These are phyloP conservation scores for Sycophila sp. DNA, from an alignment of 1,140 invertebrate genomes.

Conservation along the genomic window DNA sequence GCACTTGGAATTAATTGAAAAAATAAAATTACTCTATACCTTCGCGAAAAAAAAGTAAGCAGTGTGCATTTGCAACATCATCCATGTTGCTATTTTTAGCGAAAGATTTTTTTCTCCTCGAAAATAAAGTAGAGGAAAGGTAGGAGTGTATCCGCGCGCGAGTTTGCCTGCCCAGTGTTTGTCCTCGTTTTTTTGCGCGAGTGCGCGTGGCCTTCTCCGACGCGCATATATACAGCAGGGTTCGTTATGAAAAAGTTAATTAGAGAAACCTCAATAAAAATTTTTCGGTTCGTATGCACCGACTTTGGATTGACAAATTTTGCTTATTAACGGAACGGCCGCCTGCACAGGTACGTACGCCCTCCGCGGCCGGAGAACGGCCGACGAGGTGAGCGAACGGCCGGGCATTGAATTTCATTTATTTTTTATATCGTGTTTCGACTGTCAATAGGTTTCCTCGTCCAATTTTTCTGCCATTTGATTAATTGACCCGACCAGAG, in stretches of 20 bases:
- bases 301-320: conserved; percentile 47
- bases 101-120: too few relatives aligned
- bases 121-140: too few relatives aligned
- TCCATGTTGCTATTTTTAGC: too few relatives aligned
- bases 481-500: conserved; percentile 48
- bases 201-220: too few relatives aligned
- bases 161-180: neutral
- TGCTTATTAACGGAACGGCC: conserved; percentile 52
- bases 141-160: too few relatives aligned
- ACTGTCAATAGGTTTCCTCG: conserved; percentile 58
- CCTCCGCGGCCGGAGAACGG: too few relatives aligned
- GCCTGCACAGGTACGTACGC: conserved; percentile 8
- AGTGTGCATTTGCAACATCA: too few relatives aligned
- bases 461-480: conserved; percentile 57
- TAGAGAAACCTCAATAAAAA: conserved; percentile 6
- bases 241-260: conserved; percentile 9
- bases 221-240: too few relatives aligned
- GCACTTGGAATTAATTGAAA: too few relatives aligned
- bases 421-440: conserved; percentile 50
- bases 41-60: too few relatives aligned
- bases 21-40: too few relatives aligned
- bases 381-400: too few relatives aligned
- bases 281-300: neutral
- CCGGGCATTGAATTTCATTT: conserved; percentile 54
- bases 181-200: neutral